Conservation (phyloP, 2,888 invertebrate species). For the Nesidiocoris tenuis region DNA sequence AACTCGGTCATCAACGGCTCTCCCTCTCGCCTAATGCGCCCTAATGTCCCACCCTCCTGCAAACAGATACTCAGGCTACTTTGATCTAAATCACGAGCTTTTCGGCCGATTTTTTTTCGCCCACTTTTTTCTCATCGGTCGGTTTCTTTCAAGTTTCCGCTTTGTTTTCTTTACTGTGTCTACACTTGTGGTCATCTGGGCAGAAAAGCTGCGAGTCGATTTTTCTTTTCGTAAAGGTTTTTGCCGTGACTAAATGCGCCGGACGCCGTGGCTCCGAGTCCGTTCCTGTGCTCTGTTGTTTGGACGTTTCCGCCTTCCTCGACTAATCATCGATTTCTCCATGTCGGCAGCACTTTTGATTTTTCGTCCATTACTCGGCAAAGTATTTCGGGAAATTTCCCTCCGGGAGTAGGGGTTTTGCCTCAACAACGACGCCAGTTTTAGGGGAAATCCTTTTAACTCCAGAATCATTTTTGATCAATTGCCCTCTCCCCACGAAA, state of each 20-base stretch:
- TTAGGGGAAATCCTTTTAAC: too few species aligned
- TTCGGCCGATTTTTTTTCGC: background rate
- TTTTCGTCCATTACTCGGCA: too few species aligned
- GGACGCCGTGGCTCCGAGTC: background rate
- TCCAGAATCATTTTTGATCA: too few species aligned
- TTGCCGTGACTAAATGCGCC: background rate
- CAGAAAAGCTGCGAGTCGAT: background rate
- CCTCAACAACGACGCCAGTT: too few species aligned
- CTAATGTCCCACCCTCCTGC: constrained; percentile 34
- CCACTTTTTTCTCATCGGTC: background rate
- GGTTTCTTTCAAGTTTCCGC: background rate
- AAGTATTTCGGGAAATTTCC: too few species aligned
- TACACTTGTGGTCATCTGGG: background rate
- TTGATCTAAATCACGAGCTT: background rate
- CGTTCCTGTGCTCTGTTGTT: background rate
- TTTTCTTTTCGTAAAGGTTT: background rate
- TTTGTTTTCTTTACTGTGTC: background rate
- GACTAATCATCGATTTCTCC: background rate
- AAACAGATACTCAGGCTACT: background rate
- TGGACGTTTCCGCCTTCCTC: background rate
- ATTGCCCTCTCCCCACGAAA: too few species aligned
- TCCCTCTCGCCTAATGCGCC: constrained; percentile 35
- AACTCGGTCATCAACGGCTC: constrained; percentile 38
- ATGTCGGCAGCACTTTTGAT: too few species aligned
- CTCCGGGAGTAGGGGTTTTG: too few species aligned